Evolutionary conservation across 2,797 vertebrate genomes (phyloP), one percentile per base, ranked within the genome.

Genomic region (Ctenosaura bakeri): DNA sequence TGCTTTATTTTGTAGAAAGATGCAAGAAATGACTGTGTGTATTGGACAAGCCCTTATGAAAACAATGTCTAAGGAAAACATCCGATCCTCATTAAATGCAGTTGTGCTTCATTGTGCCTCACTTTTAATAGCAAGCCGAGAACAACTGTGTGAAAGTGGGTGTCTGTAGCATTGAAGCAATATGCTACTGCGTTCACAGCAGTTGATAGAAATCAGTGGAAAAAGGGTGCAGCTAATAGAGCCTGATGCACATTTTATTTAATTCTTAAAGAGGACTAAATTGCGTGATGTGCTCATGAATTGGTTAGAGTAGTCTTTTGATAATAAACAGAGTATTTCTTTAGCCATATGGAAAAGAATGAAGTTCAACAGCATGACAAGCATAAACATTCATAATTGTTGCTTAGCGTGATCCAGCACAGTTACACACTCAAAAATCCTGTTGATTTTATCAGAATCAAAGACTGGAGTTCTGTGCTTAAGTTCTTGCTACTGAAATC

Each of bases 51-150:
- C 59, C 38, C 1, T 94, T 94, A 93, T 85, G 85, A 92, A 93
- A 95, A 95, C 50, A 88, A 18, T 89, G 80, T 94, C 84, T 80
- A 94, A 92, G 96, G 92, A 94, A 95, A 93, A 94, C n/a, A 95
- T 89, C 38, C 89, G 84, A 76, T 95, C 86, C 71, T 96, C 90
- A 94, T 96, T 97, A 96, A 96, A 92, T 90, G 64, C 66, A 77
- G 83, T 92, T 95, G 92, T 94, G 74, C 91, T 96, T 96, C 93
- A 71, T 80, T 96, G 93, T 86, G 89, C 79, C 93, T 73, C 88
- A 59, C 35, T 92, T 96, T 96, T 95, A 96, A 90, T 93, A 94
- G 91, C 91, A 92, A 95, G 92, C 92, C 20, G 94, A 94, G 90
- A 94, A 90, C 85, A 92, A 74, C 46, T 89, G 13, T 81, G 91